Evolutionary conservation across 2,113 vertebrate species (phyloP), one percentile per base, ranked within the genome.

Genomic region (Machaerirhynchus nigripectus): DNA sequence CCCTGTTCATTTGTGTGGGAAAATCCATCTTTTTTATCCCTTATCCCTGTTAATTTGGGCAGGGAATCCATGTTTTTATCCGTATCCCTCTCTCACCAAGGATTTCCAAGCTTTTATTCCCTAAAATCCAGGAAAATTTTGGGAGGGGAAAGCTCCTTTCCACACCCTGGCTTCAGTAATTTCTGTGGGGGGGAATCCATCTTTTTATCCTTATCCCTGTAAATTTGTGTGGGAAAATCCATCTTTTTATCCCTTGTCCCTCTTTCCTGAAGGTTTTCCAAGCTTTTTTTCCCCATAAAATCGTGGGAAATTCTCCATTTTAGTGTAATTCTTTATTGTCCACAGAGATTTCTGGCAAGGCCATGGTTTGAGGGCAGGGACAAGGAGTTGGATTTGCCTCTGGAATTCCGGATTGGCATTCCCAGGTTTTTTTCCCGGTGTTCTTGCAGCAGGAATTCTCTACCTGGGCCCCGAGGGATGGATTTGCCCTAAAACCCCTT

Each of bases 121-220:
- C 23, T 50, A 50, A 50, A 50, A 50, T 50, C 49, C 49, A 8
- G 22, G 42, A 18, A 44, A 7, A 46, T 55, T 12, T 2, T 3
- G 31, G 44, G 82, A 28, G 52, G 5, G 5, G 4, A 28, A 6
- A 59, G 75, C 22, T 65, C 26, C 46, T 39, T 4, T 80, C 40
- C 31, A 0, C 52, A 5, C 79, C 14, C 11, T 0, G 24, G 5
- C 18, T 5, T 27, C 1, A 46, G 35, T 3, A 0, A 7, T 21
- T 27, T 33, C 28, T 52, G 26, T 6, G 17, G 55, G 12, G 23
- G 39, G 18, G 37, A 56, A n/a, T 47, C 63, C 17, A 21, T 31
- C 14, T 47, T 73, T 57, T 55, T 19, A 35, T 21, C 39, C 55
- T 17, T 26, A 6, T 28, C 7, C 44, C 37, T 33, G 7, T 42